These are phyloP conservation scores for Sarcophilus harrisii DNA, from an alignment of 2,797 vertebrate species.

Conservation along the genomic window DNA sequence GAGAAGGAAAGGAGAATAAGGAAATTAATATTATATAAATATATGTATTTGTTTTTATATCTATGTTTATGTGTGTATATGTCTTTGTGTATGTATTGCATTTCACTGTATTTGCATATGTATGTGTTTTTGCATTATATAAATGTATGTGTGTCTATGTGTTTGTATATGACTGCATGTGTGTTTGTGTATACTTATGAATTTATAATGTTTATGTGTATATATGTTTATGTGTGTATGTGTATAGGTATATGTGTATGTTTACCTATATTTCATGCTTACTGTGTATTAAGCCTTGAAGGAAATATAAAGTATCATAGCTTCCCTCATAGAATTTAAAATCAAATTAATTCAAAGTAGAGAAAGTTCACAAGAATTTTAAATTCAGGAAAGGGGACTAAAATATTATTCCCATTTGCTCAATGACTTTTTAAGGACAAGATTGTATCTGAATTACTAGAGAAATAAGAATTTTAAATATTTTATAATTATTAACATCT, in stretches of 20 bases:
- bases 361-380: background rate
- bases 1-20: background rate
- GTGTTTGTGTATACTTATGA: background rate
- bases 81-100: too few relatives aligned
- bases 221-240: background rate
- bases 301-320: background rate
- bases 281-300: background rate
- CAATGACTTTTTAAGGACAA: background rate
- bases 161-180: too few relatives aligned
- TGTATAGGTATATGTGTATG: too few relatives aligned
- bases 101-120: too few relatives aligned
- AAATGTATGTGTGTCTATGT: too few relatives aligned
- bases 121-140: too few relatives aligned
- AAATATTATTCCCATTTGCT: background rate
- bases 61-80: background rate
- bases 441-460: slow-evolving; percentile 34
- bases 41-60: background rate
- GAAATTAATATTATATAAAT: background rate
- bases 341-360: background rate
- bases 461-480: slow-evolving; percentile 58
- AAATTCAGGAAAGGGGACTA: background rate
- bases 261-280: background rate
- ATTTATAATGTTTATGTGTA: background rate
- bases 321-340: background rate
- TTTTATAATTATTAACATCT: slow-evolving; percentile 65